Percentiles rank a stretch among this genome's conserved stretches.
These are phyloP conservation scores for Orbicella faveolata DNA, from an alignment of 64 coral and sea anemone genomes.

Conservation along the genomic window DNA sequence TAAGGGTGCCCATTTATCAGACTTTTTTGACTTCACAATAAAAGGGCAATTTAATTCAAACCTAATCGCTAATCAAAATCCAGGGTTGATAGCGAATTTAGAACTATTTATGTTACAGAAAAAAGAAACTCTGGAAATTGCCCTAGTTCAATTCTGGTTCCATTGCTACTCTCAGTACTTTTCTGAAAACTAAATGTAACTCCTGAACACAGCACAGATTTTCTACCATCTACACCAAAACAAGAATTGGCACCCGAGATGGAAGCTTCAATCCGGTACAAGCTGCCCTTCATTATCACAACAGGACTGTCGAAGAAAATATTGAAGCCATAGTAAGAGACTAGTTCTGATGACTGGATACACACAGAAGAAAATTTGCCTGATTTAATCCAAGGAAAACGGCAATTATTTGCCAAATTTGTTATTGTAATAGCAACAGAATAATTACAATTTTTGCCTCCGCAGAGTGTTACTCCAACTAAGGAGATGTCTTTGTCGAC, in stretches of 20 bases:
- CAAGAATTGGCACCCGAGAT: background rate
- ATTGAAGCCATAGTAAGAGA: background rate
- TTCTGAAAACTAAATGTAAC: background rate
- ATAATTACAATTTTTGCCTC: background rate
- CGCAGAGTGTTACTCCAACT: too few species aligned
- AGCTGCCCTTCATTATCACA: background rate
- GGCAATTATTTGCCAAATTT: background rate
- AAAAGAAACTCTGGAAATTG: background rate
- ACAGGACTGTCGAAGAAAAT: background rate
- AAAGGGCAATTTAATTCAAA: too few species aligned
- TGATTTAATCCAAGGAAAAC: background rate
- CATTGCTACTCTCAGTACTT: too few species aligned
- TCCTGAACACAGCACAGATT: background rate
- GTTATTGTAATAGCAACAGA: background rate
- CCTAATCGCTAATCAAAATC: too few species aligned
- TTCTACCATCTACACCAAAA: background rate
- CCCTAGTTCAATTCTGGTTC: background rate
- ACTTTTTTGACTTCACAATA: too few species aligned
- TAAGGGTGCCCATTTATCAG: too few species aligned
- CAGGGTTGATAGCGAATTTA: too few species aligned
- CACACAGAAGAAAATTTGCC: background rate
- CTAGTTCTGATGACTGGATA: background rate
- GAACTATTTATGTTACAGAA: background rate
- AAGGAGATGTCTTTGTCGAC: too few species aligned
- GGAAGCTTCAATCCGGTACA: background rate